A percentile compares a stretch with the other conserved stretches of the same genome.
Evolutionary conservation across 2,113 vertebrate species (phyloP).

Genomic region (Bambusicola thoracicus): DNA sequence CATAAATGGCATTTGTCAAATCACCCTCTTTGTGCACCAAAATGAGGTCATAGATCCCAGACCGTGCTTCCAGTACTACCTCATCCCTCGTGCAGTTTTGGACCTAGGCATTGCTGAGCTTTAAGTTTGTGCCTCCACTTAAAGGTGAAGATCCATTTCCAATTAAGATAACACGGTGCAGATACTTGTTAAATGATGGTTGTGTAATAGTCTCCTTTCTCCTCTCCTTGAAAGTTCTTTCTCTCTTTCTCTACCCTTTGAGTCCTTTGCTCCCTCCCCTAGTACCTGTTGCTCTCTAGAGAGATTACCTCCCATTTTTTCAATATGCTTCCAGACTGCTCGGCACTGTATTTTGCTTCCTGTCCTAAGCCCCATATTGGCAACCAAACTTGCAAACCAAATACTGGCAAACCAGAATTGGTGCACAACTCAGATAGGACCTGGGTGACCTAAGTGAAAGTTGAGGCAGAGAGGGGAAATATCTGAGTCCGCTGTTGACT

Average conservation of each 20-base stretch:
- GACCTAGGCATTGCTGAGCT: not conserved
- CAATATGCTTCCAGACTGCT: not conserved
- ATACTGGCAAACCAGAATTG: too few species aligned
- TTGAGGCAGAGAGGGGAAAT: too few species aligned
- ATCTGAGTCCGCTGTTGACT: not conserved
- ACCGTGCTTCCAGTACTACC: not conserved
- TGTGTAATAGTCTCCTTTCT: not conserved
- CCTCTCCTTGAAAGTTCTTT: not conserved
- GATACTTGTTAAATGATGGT: not conserved
- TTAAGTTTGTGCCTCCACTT: not conserved
- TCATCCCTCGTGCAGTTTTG: not conserved
- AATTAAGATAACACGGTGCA: not conserved
- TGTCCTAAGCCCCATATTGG: not conserved
- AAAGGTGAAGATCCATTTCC: not conserved
- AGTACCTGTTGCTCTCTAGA: not conserved
- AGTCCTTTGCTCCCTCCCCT: not conserved
- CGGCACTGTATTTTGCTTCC: not conserved
- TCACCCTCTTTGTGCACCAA: not conserved
- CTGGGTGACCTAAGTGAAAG: too few species aligned
- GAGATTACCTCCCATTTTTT: not conserved
- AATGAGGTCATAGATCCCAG: not conserved
- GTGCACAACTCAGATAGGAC: too few species aligned
- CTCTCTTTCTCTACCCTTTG: not conserved
- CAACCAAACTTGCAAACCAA: too few species aligned
- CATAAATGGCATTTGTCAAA: not conserved